Conservation (phyloP, 2,888 invertebrate species). For the Lycophotia porphyrea region DNA sequence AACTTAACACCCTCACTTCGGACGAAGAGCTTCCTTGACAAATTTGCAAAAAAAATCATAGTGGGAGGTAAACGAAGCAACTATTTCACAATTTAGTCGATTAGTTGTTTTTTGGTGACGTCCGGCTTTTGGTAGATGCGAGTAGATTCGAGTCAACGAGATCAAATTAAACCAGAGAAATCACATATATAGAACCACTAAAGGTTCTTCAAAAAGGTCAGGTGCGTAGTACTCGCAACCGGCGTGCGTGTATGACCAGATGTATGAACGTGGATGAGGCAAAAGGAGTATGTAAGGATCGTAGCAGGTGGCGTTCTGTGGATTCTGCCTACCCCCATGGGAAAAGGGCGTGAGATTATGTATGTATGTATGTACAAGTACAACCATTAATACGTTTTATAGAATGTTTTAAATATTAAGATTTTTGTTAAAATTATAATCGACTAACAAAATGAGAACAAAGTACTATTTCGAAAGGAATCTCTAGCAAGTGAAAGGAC, state of each 20-base stretch:
- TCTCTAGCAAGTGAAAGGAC: slow-evolving; percentile 42
- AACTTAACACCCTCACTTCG: slow-evolving; percentile 77
- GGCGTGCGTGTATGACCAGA: too few relatives aligned
- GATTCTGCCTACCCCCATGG: too few relatives aligned
- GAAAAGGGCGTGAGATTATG: too few relatives aligned
- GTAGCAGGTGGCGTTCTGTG: too few relatives aligned
- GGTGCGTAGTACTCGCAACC: too few relatives aligned
- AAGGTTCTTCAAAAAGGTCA: too few relatives aligned
- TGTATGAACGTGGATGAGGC: too few relatives aligned
- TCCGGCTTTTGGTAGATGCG: neutral
- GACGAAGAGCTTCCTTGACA: slow-evolving; percentile 77
- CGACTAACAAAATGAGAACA: neutral
- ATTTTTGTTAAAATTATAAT: neutral
- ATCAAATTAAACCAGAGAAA: neutral
- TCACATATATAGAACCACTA: too few relatives aligned
- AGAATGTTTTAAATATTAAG: too few relatives aligned
- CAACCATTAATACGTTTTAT: neutral
- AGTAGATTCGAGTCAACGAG: neutral
- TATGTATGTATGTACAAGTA: too few relatives aligned
- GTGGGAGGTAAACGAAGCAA: slow-evolving; percentile 23
- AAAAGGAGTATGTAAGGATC: too few relatives aligned
- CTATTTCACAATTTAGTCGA: slow-evolving; percentile 51
- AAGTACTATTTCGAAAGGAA: neutral
- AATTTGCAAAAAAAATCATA: slow-evolving; percentile 68
- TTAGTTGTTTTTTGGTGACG: neutral